Evolutionary conservation across 64 coral and sea anemone genomes (phyloP).

Genomic region (Dendrophyllia cribrosa): DNA sequence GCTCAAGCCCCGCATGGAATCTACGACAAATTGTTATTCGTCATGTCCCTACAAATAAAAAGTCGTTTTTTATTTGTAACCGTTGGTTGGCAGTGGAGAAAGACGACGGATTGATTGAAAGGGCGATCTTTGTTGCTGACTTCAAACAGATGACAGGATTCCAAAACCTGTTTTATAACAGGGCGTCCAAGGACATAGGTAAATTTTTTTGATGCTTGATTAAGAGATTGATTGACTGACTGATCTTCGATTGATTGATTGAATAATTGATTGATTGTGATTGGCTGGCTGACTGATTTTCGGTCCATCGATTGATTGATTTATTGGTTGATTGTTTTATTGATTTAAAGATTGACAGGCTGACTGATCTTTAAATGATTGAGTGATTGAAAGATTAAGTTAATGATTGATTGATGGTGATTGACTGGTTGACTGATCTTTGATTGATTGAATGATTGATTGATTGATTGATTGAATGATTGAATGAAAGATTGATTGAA

Average conservation of each 20-base stretch:
- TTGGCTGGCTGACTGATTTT: too few species aligned
- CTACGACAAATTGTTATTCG: conserved; percentile 74
- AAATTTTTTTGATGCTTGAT: conserved; percentile 37
- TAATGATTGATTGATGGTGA: too few species aligned
- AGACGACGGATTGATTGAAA: conserved; percentile 60
- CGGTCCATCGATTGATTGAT: too few species aligned
- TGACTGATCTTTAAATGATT: too few species aligned
- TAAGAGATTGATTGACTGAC: not conserved
- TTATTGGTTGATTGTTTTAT: not conserved
- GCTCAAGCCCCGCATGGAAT: conserved; percentile 72
- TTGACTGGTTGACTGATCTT: too few species aligned
- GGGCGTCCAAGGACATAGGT: conserved; percentile 22
- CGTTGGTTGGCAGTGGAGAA: conserved; percentile 88
- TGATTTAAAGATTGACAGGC: too few species aligned
- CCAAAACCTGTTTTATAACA: conserved; percentile 67
- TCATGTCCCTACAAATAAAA: conserved; percentile 53
- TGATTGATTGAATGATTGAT: too few species aligned
- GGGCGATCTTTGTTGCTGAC: conserved; percentile 51
- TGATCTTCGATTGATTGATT: conserved; percentile 7
- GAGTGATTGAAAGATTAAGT: too few species aligned
- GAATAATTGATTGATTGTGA: conserved; percentile 36
- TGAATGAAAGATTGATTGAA: too few species aligned
- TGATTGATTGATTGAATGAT: too few species aligned
- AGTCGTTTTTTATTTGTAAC: conserved; percentile 73
- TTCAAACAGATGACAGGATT: conserved; percentile 69